Evolutionary conservation across 2,113 vertebrate genomes (phyloP), one percentile per base, ranked within the genome.

Genomic region (Cephalopholis sonnerati): DNA sequence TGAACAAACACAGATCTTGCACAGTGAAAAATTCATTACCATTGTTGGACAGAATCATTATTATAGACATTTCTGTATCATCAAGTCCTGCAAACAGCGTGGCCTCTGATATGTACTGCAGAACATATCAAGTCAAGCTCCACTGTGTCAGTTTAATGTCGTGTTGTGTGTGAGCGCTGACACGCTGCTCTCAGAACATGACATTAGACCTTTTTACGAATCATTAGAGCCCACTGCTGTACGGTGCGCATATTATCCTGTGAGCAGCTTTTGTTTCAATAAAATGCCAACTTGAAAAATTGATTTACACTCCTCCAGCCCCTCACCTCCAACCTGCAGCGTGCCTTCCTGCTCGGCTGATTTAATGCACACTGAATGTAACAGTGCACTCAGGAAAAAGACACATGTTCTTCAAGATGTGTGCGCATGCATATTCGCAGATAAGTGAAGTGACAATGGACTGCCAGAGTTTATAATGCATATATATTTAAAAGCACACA

Each of bases 81-180:
- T 69, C 32, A 61, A 29, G 58, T 29, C 32, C 25, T n/a, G 5
- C 1, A 50, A 53, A 57, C 55, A 58, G 10, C 3, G 0, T 3
- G 18, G 55, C 80, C 36, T 27, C 61, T 48, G 16, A 62, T 2
- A 12, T 50, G 24, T 27, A 22, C 10, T 57, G 36, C 22, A 0
- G 7, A 41, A 82, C 82, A 86, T 88, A 81, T 84, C 81, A 84
- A 48, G 63, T 71, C 57, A 29, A 67, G 44, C 85, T 66, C 77
- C 27, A 0, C 25, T 32, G 79, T 76, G 59, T 71, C 72, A 25
- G 59, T 74, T 50, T 41, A 59, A 29, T 25, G 75, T 65, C 55
- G 54, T 72, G 54, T 48, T 51, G 51, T 17, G 24, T 53, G 57
- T 0, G 70, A 84, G 71, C 41, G 63, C 32, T 24, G 63, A 65